Evolutionary conservation across 1,140 invertebrate species (phyloP).

Genomic region (Rhopalosiphum padi): DNA sequence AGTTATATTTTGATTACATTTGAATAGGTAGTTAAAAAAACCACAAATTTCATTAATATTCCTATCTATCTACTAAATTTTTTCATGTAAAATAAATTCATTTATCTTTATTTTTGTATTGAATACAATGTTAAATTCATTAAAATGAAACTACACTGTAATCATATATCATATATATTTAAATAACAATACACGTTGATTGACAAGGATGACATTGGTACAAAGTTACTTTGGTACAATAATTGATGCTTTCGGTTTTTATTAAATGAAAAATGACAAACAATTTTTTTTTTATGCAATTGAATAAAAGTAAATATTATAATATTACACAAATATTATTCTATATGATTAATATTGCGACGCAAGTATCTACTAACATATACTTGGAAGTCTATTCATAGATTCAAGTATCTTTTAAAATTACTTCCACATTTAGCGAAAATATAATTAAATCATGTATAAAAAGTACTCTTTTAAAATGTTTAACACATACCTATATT

Average conservation of each 20-base stretch:
- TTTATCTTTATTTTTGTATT: too few relatives aligned
- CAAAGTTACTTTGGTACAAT: background rate
- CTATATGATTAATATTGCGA: too few relatives aligned
- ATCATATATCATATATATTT: too few relatives aligned
- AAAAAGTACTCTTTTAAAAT: background rate
- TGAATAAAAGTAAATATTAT: too few relatives aligned
- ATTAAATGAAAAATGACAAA: too few relatives aligned
- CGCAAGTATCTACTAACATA: too few relatives aligned
- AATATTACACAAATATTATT: background rate
- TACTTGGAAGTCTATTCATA: too few relatives aligned
- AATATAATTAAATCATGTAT: background rate
- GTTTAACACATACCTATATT: background rate
- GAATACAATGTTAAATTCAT: background rate
- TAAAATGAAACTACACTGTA: background rate
- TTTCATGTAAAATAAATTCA: background rate
- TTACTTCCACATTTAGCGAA: background rate
- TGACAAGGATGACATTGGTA: background rate
- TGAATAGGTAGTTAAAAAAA: background rate
- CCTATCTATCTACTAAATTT: background rate
- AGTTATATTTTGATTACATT: background rate
- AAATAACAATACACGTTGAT: background rate
- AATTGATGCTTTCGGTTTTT: too few relatives aligned
- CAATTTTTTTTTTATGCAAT: too few relatives aligned
- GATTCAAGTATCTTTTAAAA: too few relatives aligned
- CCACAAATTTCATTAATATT: background rate